A percentile compares a stretch with the other conserved stretches of the same genome.
These are phyloP conservation scores for Melitaea cinxia DNA, from an alignment of 1,140 invertebrate genomes.

Conservation along the genomic window DNA sequence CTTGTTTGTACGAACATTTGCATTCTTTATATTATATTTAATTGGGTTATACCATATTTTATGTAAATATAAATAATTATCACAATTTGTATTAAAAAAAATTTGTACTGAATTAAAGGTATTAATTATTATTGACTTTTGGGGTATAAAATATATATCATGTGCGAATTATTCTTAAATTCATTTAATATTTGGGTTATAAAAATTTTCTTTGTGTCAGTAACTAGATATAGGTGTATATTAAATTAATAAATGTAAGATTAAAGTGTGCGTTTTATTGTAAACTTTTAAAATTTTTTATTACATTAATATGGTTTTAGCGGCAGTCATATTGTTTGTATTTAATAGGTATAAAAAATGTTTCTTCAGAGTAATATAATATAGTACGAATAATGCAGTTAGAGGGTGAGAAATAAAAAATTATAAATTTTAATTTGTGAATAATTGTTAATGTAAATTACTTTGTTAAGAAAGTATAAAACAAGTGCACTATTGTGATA, in stretches of 20 bases:
- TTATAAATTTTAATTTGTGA: too few species aligned
- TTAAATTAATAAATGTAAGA: slow-evolving; percentile 71
- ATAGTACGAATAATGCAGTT: too few species aligned
- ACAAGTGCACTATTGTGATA: too few species aligned
- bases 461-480: too few species aligned
- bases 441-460: too few species aligned
- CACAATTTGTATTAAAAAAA: slow-evolving; percentile 18
- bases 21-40: not conserved
- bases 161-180: slow-evolving; percentile 48
- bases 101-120: slow-evolving; percentile 18
- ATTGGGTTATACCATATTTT: slow-evolving; percentile 19
- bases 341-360: too few species aligned
- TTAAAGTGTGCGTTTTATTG: slow-evolving; percentile 43
- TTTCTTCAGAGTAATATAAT: too few species aligned
- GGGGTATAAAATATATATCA: slow-evolving; percentile 39
- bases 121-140: slow-evolving; percentile 40
- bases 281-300: not conserved
- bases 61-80: slow-evolving; percentile 28
- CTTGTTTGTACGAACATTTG: slow-evolving; percentile 9
- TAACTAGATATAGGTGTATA: slow-evolving; percentile 75
- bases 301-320: too few species aligned
- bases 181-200: slow-evolving; percentile 49
- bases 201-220: slow-evolving; percentile 63
- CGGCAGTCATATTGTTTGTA: too few species aligned
- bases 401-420: too few species aligned